These are phyloP conservation scores for Indri indri DNA, from an alignment of 2,113 vertebrate species.

Conservation along the genomic window DNA sequence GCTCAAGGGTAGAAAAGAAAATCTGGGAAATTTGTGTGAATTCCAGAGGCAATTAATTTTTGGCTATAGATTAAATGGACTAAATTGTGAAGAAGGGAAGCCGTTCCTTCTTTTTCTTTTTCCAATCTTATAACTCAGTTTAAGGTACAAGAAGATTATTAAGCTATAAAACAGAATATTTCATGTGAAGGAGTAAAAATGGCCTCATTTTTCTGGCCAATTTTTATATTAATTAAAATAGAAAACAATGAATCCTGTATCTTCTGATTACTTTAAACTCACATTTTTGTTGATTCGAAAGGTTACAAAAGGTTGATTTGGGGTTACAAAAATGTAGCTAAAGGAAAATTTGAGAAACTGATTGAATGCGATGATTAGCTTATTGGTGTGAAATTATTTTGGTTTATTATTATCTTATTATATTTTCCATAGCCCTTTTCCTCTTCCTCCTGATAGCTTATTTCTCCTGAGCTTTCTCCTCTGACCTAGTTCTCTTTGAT, in stretches of 20 bases:
- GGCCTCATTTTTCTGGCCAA: background rate
- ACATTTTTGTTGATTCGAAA: constrained; percentile 39
- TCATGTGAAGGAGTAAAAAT: constrained; percentile 33
- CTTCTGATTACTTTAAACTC: constrained; percentile 25
- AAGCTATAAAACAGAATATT: constrained; percentile 57
- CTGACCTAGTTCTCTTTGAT: background rate
- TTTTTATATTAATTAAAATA: constrained; percentile 52
- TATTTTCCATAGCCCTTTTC: background rate
- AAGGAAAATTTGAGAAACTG: constrained; percentile 7
- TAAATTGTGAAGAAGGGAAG: background rate
- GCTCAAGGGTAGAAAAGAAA: background rate
- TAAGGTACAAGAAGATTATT: background rate
- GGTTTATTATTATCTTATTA: background rate
- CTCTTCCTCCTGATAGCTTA: background rate
- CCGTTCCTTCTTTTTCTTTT: background rate
- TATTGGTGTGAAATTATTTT: background rate
- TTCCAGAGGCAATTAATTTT: constrained; percentile 22
- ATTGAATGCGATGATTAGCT: background rate
- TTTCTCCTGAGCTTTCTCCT: background rate
- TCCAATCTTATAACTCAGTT: constrained; percentile 2
- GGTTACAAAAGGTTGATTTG: background rate
- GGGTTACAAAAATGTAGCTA: background rate
- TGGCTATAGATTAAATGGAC: background rate
- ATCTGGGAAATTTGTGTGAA: background rate
- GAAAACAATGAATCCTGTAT: background rate